Evolutionary conservation across 2,888 invertebrate genomes (phyloP), one percentile per base, ranked within the genome.

Genomic region (Polia nebulosa): DNA sequence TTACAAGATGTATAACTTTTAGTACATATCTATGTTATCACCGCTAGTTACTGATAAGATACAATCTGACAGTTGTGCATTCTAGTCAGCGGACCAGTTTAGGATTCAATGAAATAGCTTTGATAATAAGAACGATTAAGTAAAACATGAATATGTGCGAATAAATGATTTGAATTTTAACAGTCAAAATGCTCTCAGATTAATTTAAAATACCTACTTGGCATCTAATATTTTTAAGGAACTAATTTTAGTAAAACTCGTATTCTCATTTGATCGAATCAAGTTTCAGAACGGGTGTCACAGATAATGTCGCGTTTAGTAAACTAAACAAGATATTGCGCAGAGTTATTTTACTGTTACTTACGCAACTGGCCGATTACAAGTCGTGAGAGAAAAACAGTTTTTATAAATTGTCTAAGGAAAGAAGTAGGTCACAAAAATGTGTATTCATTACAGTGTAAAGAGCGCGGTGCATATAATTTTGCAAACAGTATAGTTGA

Each of bases 1-100:
- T 60, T 71, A 52, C 45, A 69, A 70, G 57, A 70, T 72, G 61
- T 66, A 44, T 56, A 71, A 78, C 67, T 57, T 41, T 60, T 57
- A 69, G 72, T 84, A 41, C 52, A 58, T 72, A 82, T 80, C 72
- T 78, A 51, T 80, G 78, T 77, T 87, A 88, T 88, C 88, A 82
- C 71, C 47, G 70, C 71, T 69, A 81, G 79, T 79, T 79, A 85
- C 83, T 85, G 90, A 89, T 90, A 90, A 90, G 88, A 88, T 89
- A 87, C 86, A 47, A 36, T 64, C 78, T 73, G 67, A 59, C 80
- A 65, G 59, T 76, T 59, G 58, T 59, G 68, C 47, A 39, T 45
- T 63, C 34, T 36, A 62, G 27, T 61, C 47, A 45, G 11, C n/a
- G 20, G 47, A 52, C 20, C 20, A 62, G 63, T 80, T 63, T 47